These are phyloP conservation scores for Brachyptera risi DNA, from an alignment of 2,888 invertebrate species.

Conservation along the genomic window DNA sequence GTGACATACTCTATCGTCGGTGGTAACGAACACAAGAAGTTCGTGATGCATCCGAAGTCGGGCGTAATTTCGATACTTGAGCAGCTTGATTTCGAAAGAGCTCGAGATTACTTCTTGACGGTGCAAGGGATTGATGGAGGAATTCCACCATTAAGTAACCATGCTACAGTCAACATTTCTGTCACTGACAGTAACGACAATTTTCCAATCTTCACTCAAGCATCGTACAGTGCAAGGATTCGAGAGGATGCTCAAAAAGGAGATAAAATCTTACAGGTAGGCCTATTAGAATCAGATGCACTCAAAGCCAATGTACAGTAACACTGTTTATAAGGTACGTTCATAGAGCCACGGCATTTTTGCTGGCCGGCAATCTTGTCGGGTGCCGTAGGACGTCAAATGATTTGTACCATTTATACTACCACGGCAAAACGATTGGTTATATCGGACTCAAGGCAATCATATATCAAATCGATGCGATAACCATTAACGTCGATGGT, in stretches of 20 bases:
- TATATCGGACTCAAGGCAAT: too few species aligned
- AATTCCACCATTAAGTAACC: conserved; percentile 80
- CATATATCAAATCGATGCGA: too few species aligned
- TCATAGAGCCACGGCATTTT: too few species aligned
- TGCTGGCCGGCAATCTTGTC: too few species aligned
- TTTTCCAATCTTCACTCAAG: conserved; percentile 72
- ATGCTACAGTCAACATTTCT: conserved; percentile 81
- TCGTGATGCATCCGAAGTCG: conserved; percentile 66
- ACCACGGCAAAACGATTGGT: too few species aligned
- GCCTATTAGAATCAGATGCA: conserved; percentile 27
- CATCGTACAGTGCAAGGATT: conserved; percentile 69
- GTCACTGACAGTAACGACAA: conserved; percentile 86
- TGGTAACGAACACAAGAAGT: conserved; percentile 85
- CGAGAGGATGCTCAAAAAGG: conserved; percentile 74
- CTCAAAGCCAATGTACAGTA: not conserved
- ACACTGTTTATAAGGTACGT: too few species aligned
- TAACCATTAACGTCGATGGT: too few species aligned
- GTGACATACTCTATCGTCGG: conserved; percentile 83
- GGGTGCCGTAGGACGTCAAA: too few species aligned
- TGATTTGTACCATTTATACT: too few species aligned
- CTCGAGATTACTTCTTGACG: conserved; percentile 79
- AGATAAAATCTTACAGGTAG: conserved; percentile 67
- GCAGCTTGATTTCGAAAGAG: conserved; percentile 81
- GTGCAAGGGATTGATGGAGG: conserved; percentile 90
- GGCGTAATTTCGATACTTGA: conserved; percentile 75